These are phyloP conservation scores for Clarias pachynema DNA, from an alignment of 2,797 vertebrate species.

Conservation along the genomic window DNA sequence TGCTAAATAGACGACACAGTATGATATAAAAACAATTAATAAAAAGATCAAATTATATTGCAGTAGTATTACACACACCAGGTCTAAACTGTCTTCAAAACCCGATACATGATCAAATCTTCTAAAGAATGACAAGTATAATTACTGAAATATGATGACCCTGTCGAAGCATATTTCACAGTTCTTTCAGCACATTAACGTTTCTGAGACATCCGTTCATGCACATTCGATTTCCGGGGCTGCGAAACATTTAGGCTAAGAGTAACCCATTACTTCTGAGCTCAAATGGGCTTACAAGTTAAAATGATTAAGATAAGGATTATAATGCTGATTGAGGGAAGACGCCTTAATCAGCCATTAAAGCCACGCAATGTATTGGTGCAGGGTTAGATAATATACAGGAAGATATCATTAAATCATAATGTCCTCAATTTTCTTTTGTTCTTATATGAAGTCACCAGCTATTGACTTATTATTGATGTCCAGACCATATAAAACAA, in stretches of 20 bases:
- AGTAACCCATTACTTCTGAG: background rate
- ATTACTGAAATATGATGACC: slow-evolving; percentile 27
- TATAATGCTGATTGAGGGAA: background rate
- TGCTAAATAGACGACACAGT: background rate
- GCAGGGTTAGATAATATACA: background rate
- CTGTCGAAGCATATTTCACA: background rate
- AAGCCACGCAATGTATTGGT: background rate
- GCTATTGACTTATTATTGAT: slow-evolving; percentile 5
- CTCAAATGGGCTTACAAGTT: background rate
- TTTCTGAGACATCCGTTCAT: slow-evolving; percentile 4
- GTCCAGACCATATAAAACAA: background rate
- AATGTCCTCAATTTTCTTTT: background rate
- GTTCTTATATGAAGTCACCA: background rate
- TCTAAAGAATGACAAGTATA: slow-evolving; percentile 14
- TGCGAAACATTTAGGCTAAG: background rate
- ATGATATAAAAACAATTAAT: background rate
- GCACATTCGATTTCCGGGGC: slow-evolving; percentile 3
- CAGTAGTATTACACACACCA: background rate
- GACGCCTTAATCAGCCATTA: background rate
- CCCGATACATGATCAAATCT: slow-evolving; percentile 24
- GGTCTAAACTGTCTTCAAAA: background rate
- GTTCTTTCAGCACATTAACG: background rate
- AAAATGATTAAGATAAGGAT: slow-evolving; percentile 5
- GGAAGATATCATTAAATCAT: no score
- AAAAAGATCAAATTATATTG: background rate